These are phyloP conservation scores for Spialia ferax DNA, from an alignment of 2,888 invertebrate genomes.

Conservation along the genomic window DNA sequence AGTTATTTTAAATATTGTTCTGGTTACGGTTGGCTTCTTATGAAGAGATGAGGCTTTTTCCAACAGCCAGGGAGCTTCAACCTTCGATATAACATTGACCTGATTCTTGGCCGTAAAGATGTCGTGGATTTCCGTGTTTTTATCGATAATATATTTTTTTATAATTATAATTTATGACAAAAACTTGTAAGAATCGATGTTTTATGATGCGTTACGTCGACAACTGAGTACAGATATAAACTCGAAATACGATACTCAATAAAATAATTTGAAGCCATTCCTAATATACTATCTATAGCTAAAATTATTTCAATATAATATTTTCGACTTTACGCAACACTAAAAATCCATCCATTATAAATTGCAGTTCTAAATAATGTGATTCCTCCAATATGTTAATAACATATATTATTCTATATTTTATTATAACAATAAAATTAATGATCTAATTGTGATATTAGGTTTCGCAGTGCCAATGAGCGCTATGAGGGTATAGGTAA, in stretches of 20 bases:
- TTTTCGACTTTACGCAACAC: background rate
- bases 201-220: background rate
- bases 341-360: constrained; percentile 23
- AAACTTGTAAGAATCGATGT: background rate
- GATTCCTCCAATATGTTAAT: constrained; percentile 20
- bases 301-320: background rate
- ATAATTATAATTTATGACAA: background rate
- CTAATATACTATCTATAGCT: background rate
- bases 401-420: constrained; percentile 6
- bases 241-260: background rate
- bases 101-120: background rate
- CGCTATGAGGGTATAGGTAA: background rate
- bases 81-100: constrained; percentile 29
- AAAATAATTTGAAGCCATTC: background rate
- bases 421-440: constrained; percentile 9
- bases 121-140: background rate
- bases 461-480: constrained; percentile 36
- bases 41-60: background rate
- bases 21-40: background rate
- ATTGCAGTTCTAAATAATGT: constrained; percentile 17
- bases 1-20: constrained; percentile 3
- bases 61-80: background rate
- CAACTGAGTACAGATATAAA: background rate
- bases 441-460: constrained; percentile 34
- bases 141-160: background rate